These are phyloP conservation scores for Limnothrissa miodon DNA, from an alignment of 2,113 vertebrate genomes.

Conservation along the genomic window DNA sequence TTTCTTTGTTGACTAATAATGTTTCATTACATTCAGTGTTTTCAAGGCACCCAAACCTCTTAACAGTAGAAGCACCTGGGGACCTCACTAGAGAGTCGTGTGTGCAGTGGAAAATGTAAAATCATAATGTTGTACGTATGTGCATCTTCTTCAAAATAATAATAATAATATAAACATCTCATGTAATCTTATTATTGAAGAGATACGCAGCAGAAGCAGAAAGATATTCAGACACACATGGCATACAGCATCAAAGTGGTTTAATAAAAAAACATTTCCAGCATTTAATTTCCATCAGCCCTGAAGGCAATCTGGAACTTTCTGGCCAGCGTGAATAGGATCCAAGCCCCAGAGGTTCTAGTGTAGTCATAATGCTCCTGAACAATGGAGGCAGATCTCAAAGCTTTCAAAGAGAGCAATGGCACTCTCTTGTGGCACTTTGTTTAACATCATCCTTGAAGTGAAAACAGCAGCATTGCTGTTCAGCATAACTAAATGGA, in stretches of 20 bases:
- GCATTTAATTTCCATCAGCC: not conserved
- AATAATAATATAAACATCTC: too few relatives aligned
- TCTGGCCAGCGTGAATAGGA: not conserved
- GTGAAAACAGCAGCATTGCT: too few relatives aligned
- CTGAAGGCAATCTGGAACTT: not conserved
- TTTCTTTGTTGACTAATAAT: too few relatives aligned
- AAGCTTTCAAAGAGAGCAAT: not conserved
- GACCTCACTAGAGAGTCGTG: not conserved
- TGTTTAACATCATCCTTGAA: not conserved
- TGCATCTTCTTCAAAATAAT: too few relatives aligned
- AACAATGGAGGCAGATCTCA: not conserved
- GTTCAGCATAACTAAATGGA: too few relatives aligned
- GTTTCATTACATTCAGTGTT: too few relatives aligned
- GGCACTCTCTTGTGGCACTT: not conserved
- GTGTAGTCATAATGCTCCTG: not conserved
- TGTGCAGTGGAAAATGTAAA: not conserved
- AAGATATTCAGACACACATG: not conserved
- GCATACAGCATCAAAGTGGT: not conserved
- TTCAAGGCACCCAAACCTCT: too few relatives aligned
- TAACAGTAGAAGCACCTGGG: too few relatives aligned
- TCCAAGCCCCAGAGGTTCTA: not conserved
- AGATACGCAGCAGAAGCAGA: not conserved
- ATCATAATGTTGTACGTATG: too few relatives aligned
- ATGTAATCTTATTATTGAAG: not conserved
- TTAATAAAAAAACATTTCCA: not conserved